Conservation (phyloP, 1,140 invertebrate species). For the Agrypnia vestita region DNA sequence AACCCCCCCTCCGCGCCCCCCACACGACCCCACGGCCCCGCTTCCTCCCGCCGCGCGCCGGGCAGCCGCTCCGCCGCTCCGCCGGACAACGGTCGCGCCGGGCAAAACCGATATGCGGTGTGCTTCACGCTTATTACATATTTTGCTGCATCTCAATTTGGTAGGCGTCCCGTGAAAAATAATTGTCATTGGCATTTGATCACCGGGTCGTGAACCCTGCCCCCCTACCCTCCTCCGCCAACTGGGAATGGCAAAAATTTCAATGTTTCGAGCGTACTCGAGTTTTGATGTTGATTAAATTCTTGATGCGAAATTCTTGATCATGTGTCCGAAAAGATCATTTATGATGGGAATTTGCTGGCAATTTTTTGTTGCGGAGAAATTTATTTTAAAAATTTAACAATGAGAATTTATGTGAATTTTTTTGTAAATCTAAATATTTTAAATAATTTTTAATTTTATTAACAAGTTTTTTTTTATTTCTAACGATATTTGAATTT, state of each 20-base stretch:
- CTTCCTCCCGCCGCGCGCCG: background rate
- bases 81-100: constrained; percentile 20
- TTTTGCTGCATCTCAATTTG: constrained; percentile 50
- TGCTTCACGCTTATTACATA: constrained; percentile 53
- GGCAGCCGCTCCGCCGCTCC: background rate
- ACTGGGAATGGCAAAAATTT: background rate
- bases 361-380: no score
- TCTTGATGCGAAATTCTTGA: constrained; percentile 1
- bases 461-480: no score
- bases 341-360: no score
- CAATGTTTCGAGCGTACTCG: background rate
- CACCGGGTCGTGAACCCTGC: constrained; percentile 6
- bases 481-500: no score
- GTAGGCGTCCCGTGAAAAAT: constrained; percentile 42
- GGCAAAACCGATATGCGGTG: constrained; percentile 18
- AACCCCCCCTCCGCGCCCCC: no score
- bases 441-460: no score
- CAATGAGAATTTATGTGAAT: no score
- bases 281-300: constrained; percentile 2
- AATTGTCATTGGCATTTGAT: constrained; percentile 43
- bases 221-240: background rate
- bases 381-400: no score
- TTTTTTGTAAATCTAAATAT: no score
- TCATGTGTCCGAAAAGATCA: background rate
- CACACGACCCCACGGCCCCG: no score